These are phyloP conservation scores for Microdon myrmicae DNA, from an alignment of 2,888 invertebrate species.

Conservation along the genomic window DNA sequence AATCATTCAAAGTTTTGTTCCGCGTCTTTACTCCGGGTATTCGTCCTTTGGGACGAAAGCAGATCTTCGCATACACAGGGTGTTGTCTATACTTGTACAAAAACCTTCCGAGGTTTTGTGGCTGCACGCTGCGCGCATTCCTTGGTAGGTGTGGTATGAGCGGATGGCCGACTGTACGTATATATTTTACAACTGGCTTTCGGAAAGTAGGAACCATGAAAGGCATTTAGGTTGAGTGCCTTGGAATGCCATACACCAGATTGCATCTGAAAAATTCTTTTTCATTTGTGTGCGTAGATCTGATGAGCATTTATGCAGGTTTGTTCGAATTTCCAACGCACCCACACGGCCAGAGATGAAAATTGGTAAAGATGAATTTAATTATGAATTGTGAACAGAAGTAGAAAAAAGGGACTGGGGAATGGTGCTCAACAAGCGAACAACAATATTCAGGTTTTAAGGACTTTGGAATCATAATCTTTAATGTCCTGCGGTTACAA, in stretches of 20 bases:
- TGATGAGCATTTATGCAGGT: slow-evolving; percentile 24
- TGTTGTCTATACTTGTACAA: neutral
- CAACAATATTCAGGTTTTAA: slow-evolving; percentile 40
- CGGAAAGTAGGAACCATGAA: slow-evolving; percentile 47
- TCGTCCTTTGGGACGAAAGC: slow-evolving; percentile 49
- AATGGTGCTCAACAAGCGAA: neutral
- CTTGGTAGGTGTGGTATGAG: slow-evolving; percentile 35
- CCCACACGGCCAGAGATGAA: too few relatives aligned
- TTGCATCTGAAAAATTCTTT: slow-evolving; percentile 45
- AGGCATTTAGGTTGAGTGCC: slow-evolving; percentile 51
- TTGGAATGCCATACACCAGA: slow-evolving; percentile 49
- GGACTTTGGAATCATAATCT: slow-evolving; percentile 49
- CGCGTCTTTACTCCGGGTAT: slow-evolving; percentile 43
- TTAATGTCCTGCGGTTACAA: slow-evolving; percentile 49
- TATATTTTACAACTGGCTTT: slow-evolving; percentile 13
- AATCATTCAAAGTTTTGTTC: slow-evolving; percentile 49
- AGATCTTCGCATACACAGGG: slow-evolving; percentile 1
- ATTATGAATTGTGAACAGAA: slow-evolving; percentile 6
- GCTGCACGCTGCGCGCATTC: slow-evolving; percentile 12
- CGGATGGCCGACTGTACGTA: slow-evolving; percentile 14
- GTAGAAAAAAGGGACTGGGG: neutral
- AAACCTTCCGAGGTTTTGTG: neutral
- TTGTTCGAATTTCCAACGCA: slow-evolving; percentile 23
- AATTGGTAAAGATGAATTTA: neutral
- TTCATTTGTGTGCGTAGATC: slow-evolving; percentile 11